Conservation (phyloP, 1,140 invertebrate species). For the Cydia strobilella region DNA sequence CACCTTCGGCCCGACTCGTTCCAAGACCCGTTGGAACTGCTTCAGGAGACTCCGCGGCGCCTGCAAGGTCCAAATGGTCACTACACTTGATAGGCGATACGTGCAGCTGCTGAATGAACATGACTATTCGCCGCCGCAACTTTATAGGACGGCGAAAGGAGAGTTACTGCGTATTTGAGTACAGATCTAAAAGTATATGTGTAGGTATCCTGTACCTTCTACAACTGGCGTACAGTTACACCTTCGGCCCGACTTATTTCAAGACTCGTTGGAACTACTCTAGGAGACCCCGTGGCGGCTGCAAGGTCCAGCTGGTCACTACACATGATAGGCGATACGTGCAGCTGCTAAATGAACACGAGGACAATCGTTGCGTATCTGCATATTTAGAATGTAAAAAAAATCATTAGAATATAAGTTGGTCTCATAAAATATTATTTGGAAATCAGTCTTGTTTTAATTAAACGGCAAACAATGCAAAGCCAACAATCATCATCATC, state of each 20-base stretch:
- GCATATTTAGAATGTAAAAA: no score
- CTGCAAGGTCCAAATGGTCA: not conserved
- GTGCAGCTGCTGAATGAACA: not conserved
- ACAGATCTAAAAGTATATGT: no score
- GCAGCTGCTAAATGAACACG: not conserved
- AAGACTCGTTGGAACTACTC: constrained; percentile 27
- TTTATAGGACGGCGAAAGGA: not conserved
- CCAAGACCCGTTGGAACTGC: constrained; percentile 27
- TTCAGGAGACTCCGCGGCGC: not conserved
- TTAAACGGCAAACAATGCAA: no score
- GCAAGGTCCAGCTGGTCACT: not conserved
- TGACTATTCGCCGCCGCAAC: not conserved
- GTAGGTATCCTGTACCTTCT: no score
- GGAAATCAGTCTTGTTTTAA: no score
- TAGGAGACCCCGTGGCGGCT: not conserved
- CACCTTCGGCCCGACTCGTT: not conserved
- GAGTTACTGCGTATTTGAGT: not conserved
- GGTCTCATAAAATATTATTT: no score
- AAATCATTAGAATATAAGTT: no score
- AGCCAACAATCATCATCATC: no score
- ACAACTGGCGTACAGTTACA: not conserved
- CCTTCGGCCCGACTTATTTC: not conserved
- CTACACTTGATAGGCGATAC: not conserved
- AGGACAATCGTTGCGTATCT: not conserved
- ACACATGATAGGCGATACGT: not conserved